Conservation (phyloP, 2,888 invertebrate species). For the Chrysina gloriosa region DNA sequence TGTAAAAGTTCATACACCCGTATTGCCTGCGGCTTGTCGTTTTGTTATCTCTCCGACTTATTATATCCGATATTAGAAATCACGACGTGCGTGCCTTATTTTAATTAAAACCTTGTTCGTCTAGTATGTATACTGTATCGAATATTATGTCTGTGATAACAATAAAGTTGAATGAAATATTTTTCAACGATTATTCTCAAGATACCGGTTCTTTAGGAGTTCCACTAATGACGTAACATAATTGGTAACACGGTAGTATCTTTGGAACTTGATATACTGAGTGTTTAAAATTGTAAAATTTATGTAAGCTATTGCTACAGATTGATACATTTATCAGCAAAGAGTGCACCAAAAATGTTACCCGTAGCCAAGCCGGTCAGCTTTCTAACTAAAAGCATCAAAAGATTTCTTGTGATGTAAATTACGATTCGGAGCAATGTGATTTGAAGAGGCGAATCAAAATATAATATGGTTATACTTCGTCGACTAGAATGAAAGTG, state of each 20-base stretch:
- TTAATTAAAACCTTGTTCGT: constrained; percentile 10
- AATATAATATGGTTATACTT: too few relatives aligned
- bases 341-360: too few relatives aligned
- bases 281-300: too few relatives aligned
- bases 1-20: constrained; percentile 28
- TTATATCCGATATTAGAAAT: constrained; percentile 5
- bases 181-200: not conserved
- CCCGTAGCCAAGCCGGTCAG: too few relatives aligned
- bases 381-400: too few relatives aligned
- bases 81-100: not conserved
- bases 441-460: too few relatives aligned
- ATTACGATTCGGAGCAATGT: too few relatives aligned
- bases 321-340: too few relatives aligned
- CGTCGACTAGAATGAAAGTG: too few relatives aligned
- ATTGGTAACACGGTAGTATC: not conserved
- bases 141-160: not conserved
- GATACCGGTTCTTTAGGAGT: not conserved
- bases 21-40: not conserved
- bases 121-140: not conserved
- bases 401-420: too few relatives aligned
- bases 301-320: too few relatives aligned
- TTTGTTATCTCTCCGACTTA: constrained; percentile 14
- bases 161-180: not conserved
- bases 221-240: not conserved
- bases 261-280: too few relatives aligned